Evolutionary conservation across 1,140 invertebrate genomes (phyloP).

Genomic region (Drosophila malerkotliana): DNA sequence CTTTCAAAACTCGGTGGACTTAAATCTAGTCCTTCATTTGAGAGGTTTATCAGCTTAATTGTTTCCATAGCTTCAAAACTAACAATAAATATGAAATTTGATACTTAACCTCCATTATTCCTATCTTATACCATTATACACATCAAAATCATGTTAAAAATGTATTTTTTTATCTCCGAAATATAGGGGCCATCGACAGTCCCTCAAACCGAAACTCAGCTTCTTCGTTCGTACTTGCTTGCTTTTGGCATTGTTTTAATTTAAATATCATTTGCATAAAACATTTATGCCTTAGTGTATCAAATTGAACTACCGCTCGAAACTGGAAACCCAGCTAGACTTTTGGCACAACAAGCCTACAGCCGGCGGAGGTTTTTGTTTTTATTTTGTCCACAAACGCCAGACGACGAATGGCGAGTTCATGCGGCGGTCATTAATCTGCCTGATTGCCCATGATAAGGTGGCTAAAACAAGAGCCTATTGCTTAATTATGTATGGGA

Average conservation of each 20-base stretch:
- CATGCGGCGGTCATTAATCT: slow-evolving; percentile 60
- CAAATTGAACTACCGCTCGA: slow-evolving; percentile 61
- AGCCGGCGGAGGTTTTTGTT: background rate
- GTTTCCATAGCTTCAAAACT: background rate
- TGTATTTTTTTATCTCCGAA: background rate
- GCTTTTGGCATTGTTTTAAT: slow-evolving; percentile 57
- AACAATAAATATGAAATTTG: background rate
- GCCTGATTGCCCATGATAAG: slow-evolving; percentile 66
- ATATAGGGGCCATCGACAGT: slow-evolving; percentile 15
- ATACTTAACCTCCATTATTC: background rate
- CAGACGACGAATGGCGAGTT: slow-evolving; percentile 38
- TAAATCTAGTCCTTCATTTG: background rate
- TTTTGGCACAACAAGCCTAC: slow-evolving; percentile 33
- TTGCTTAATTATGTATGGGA: slow-evolving; percentile 32
- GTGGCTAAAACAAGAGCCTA: slow-evolving; percentile 30
- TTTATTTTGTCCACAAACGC: slow-evolving; percentile 15
- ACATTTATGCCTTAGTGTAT: slow-evolving; percentile 69
- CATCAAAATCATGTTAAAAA: background rate
- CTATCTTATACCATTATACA: background rate
- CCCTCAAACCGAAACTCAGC: background rate
- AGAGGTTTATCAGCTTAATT: background rate
- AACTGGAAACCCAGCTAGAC: slow-evolving; percentile 24
- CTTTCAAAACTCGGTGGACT: background rate
- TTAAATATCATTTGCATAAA: slow-evolving; percentile 76
- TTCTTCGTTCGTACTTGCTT: slow-evolving; percentile 49